Conservation (phyloP, 2,113 vertebrate species). For the Gallinago jamesoni region DNA sequence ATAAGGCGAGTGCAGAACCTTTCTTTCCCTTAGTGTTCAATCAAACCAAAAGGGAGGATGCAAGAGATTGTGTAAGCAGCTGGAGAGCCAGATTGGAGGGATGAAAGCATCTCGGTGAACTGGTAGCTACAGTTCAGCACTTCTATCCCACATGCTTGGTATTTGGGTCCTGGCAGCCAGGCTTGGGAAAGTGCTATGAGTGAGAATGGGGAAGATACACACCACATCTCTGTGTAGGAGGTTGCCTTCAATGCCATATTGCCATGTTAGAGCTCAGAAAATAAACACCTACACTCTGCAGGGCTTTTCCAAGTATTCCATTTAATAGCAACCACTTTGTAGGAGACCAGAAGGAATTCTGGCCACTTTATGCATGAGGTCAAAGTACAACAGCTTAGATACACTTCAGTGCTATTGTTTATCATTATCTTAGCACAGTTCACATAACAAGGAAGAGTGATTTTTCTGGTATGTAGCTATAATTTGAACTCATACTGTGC, state of each 20-base stretch:
- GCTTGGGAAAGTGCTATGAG: neutral
- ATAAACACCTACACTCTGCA: neutral
- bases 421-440: neutral
- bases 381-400: neutral
- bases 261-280: neutral
- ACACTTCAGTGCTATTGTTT: neutral
- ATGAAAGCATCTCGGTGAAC: neutral
- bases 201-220: neutral
- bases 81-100: conserved; percentile 4
- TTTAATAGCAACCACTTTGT: neutral
- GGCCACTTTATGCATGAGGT: neutral
- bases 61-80: neutral
- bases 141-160: neutral
- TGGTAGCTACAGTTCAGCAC: neutral
- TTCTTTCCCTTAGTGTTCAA: neutral
- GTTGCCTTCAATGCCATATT: neutral
- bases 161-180: neutral
- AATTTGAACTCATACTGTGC: neutral
- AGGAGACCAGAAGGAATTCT: neutral
- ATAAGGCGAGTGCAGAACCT: neutral
- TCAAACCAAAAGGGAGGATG: neutral
- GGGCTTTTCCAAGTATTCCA: neutral
- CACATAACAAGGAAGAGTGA: neutral
- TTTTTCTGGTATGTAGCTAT: neutral
- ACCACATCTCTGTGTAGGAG: neutral